Evolutionary conservation across 2,113 vertebrate genomes (phyloP).

Genomic region (Ceyx melanurus): DNA sequence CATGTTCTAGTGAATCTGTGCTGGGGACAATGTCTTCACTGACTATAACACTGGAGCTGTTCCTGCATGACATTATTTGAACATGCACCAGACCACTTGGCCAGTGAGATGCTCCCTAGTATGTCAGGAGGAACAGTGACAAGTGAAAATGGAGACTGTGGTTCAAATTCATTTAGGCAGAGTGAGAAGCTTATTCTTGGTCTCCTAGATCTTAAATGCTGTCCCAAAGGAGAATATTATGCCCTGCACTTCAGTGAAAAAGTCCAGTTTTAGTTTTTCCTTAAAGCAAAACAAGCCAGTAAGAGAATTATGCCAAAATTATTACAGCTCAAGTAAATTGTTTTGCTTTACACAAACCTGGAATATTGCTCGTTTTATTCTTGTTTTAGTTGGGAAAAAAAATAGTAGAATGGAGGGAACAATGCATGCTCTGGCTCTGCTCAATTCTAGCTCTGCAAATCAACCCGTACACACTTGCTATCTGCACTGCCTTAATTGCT

Average conservation of each 20-base stretch:
- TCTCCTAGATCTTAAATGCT: background rate
- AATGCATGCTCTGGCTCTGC: background rate
- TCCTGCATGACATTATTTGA: background rate
- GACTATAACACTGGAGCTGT: rapidly evolving
- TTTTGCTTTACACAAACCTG: background rate
- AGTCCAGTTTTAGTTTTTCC: background rate
- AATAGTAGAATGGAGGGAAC: background rate
- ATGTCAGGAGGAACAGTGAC: background rate
- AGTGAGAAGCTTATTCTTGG: background rate
- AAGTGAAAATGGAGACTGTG: background rate
- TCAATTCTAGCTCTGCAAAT: background rate
- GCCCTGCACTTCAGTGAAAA: background rate
- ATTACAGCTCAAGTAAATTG: rapidly evolving
- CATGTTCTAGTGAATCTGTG: background rate
- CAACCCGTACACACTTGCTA: background rate
- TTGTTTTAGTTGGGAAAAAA: background rate
- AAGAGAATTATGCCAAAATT: background rate
- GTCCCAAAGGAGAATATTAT: background rate
- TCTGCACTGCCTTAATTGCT: background rate
- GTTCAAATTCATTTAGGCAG: background rate
- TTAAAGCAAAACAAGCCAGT: background rate
- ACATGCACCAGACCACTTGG: background rate
- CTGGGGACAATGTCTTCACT: background rate
- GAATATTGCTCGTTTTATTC: background rate
- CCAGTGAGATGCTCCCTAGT: background rate